phyloP scores from a whole-genome alignment of 2,113 vertebrate genomes.

The Gasterosteus nipponicus region DNA sequence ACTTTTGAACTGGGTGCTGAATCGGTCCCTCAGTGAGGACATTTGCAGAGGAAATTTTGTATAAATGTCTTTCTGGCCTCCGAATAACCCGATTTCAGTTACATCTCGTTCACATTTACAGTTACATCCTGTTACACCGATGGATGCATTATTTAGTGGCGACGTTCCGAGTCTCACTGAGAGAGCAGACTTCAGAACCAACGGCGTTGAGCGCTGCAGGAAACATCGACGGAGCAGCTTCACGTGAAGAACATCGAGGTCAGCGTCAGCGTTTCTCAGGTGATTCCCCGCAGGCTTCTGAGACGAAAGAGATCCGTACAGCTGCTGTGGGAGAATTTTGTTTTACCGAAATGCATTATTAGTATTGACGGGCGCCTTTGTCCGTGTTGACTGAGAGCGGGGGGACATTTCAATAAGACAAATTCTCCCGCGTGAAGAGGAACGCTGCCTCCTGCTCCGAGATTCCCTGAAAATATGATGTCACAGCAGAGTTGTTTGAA shows the following conservation, averaged over 20 bases:
- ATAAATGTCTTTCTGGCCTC: constrained; percentile 17
- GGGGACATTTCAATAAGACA: neutral
- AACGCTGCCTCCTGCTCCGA: neutral
- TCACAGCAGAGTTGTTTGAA: neutral
- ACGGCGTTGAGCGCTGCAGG: constrained; percentile 6
- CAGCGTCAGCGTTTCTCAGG: constrained; percentile 31
- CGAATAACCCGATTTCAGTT: constrained; percentile 56
- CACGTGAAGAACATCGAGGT: constrained; percentile 34
- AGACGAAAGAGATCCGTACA: constrained; percentile 27
- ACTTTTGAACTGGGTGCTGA: too few relatives aligned
- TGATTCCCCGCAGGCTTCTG: constrained; percentile 29
- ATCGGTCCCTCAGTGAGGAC: too few relatives aligned
- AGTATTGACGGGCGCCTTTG: neutral
- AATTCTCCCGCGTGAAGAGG: neutral
- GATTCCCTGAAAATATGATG: neutral
- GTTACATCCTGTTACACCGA: constrained; percentile 47
- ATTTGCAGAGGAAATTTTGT: too few relatives aligned
- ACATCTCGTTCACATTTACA: constrained; percentile 35
- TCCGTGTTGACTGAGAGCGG: neutral
- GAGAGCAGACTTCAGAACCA: constrained; percentile 21
- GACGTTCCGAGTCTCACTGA: constrained; percentile 20
- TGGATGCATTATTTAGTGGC: constrained; percentile 14
- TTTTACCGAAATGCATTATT: neutral
- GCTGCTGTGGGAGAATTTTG: neutral
- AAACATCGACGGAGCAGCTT: constrained; percentile 35